phyloP scores from a whole-genome alignment of 2,797 vertebrate species.

The Apodemus agrarius region DNA sequence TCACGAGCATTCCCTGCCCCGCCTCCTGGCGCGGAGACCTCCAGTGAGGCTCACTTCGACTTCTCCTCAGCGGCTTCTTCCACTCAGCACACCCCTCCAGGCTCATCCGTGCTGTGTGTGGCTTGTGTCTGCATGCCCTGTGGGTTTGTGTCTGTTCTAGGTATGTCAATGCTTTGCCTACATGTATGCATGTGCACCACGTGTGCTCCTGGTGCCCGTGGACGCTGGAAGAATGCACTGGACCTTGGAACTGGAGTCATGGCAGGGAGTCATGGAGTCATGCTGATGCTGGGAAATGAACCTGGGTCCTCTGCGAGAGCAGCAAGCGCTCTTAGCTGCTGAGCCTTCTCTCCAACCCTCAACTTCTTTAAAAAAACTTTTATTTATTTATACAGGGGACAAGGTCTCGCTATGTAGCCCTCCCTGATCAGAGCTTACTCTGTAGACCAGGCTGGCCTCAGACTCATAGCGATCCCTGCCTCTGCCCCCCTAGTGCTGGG shows the following conservation, averaged over 20 bases:
- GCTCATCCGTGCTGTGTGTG: background rate
- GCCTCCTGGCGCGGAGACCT: background rate
- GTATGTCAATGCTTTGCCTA: background rate
- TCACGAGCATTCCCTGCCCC: rapidly evolving
- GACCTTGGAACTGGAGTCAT: background rate
- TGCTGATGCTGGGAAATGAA: background rate
- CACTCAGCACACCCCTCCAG: background rate
- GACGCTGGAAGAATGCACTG: background rate
- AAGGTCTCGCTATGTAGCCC: background rate
- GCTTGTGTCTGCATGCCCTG: background rate
- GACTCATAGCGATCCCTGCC: background rate
- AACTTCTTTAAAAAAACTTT: background rate
- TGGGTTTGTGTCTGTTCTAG: background rate
- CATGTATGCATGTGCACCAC: background rate
- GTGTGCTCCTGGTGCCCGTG: background rate
- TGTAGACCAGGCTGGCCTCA: background rate
- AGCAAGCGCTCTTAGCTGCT: background rate
- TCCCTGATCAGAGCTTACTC: background rate
- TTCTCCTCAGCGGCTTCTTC: background rate
- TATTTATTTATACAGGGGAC: background rate
- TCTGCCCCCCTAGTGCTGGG: background rate
- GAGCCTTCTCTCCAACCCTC: background rate
- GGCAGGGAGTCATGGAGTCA: background rate
- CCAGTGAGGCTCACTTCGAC: background rate
- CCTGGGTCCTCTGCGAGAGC: background rate